phyloP scores from a whole-genome alignment of 2,888 invertebrate species.

The Microctonus aethiopoides region DNA sequence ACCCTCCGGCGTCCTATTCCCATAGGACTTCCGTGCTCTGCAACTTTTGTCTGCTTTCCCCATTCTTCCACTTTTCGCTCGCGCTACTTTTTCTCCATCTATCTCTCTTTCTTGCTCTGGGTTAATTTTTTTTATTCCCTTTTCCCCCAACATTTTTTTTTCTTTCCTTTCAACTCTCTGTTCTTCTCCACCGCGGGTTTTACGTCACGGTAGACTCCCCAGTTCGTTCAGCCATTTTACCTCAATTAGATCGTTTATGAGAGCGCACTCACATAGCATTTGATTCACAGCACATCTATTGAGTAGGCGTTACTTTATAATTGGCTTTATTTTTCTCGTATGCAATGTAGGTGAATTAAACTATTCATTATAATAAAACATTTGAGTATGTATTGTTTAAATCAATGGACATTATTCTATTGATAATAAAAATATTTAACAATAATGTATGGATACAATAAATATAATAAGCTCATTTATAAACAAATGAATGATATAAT shows the following conservation, averaged over 20 bases:
- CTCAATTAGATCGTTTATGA: constrained; percentile 57
- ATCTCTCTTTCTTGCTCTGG: constrained; percentile 1
- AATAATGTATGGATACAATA: no score
- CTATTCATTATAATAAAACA: not conserved
- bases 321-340: constrained; percentile 2
- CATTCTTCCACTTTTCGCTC: constrained; percentile 20
- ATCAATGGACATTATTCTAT: no score
- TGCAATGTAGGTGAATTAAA: not conserved
- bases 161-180: constrained; percentile 19
- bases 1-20: constrained; percentile 30
- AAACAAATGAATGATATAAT: not conserved
- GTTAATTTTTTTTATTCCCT: constrained; percentile 15
- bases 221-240: constrained; percentile 48
- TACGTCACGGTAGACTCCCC: constrained; percentile 15
- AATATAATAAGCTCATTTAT: no score
- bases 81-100: constrained; percentile 14
- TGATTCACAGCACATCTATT: constrained; percentile 25
- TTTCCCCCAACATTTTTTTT: constrained; percentile 20
- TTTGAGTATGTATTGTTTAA: no score
- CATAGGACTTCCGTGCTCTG: constrained; percentile 36
- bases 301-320: constrained; percentile 20
- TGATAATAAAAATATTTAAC: no score
- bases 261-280: constrained; percentile 34
- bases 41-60: constrained; percentile 37
- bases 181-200: constrained; percentile 13